Base-by-base conservation (phyloP, 2,113 vertebrate genomes). In the Oryzias curvinotus region DNA sequence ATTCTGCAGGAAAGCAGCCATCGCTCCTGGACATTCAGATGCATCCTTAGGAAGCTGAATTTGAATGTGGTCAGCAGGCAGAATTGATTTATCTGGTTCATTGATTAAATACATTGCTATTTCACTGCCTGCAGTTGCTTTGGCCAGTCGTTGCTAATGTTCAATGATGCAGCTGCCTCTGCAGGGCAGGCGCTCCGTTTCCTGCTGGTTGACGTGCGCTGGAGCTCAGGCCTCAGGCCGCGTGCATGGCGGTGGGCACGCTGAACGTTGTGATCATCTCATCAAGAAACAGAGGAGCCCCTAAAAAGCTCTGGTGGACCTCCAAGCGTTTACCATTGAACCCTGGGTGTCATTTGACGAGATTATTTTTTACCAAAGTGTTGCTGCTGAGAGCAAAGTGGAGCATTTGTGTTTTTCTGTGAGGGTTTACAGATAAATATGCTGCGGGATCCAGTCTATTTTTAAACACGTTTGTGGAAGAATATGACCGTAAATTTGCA, bases 61-160 rank as follows among this genome's bases (percentile, higher is more conserved):
- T 57, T 74, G 74, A 73, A 55, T 15, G 49, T 64, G 71, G 57
- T 71, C 68, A 61, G 21, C 65, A 46, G 1, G 28, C 7, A 28
- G 54, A 61, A 75, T 85, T 26, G 79, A 80, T 84, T 65, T 18
- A 45, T 56, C 48, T 0, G 7, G 23, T 52, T 82, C 71, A 79
- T 54, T 72, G 65, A 83, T 62, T 68, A 56, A 12, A 57, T 68
- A 52, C 52, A 43, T 59, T 57, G 77, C 67, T 61, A 71, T 63
- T 46, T 60, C 52, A 4, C 49, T n/a, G 52, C 54, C 43, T 3
- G n/a, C 13, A 46, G 52, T 49, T 8, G 36, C 75, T 28, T 16
- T 0, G 53, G 1, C 41, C 58, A 5, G 54, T 46, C 42, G 58
- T 60, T 56, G 60, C 52, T 43, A 42, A 75, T 59, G 58, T 73